These are phyloP conservation scores for Trichonephila inaurata DNA, from an alignment of 1,140 invertebrate species.

Conservation along the genomic window DNA sequence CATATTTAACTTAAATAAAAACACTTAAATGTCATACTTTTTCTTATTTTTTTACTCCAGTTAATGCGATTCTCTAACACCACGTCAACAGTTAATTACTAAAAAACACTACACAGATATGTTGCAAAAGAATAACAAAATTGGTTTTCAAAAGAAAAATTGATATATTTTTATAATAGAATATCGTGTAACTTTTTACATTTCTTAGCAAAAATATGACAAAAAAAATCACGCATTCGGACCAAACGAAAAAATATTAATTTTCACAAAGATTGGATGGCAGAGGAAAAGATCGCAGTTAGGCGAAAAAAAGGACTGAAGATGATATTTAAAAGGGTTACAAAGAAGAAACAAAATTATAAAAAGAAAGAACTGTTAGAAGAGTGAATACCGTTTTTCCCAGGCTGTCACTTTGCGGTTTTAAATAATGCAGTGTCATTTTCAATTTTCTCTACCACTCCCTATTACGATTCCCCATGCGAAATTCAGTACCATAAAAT, in stretches of 20 bases:
- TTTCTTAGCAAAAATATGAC: background rate
- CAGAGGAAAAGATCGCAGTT: background rate
- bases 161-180: background rate
- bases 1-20: too few relatives aligned
- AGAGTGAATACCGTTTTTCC: background rate
- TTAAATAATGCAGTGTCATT: constrained; percentile 62
- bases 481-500: constrained; percentile 57
- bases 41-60: too few relatives aligned
- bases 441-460: constrained; percentile 40
- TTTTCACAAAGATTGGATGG: constrained; percentile 32
- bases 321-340: constrained; percentile 7
- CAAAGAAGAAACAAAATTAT: background rate
- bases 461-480: constrained; percentile 7
- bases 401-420: constrained; percentile 57
- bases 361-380: too few relatives aligned
- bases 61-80: too few relatives aligned
- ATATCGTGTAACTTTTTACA: background rate
- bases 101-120: background rate
- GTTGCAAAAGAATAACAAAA: background rate
- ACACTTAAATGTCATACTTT: too few relatives aligned
- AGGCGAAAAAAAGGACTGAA: background rate
- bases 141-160: background rate
- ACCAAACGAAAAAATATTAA: constrained; percentile 2
- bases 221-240: background rate
- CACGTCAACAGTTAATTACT: background rate